A percentile compares a stretch with the other conserved stretches of the same genome.
phyloP scores from a whole-genome alignment of 92 coral and sea anemone genomes.

The Heteractis magnifica region DNA sequence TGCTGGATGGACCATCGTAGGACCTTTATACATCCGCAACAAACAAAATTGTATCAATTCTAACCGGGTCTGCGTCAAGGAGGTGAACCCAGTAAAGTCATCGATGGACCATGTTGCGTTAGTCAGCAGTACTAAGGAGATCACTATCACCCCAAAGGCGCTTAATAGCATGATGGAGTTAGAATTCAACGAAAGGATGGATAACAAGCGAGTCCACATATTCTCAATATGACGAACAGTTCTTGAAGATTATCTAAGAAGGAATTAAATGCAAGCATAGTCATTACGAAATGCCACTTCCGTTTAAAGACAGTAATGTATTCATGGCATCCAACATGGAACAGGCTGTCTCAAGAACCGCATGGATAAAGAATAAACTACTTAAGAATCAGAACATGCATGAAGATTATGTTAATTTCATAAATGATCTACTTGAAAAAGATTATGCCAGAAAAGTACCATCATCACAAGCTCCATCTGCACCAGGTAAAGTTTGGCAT shows the following conservation, averaged over 20 bases:
- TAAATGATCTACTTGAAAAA: neutral
- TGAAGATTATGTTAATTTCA: conserved; percentile 7
- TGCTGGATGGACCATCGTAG: conserved; percentile 57
- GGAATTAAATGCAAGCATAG: conserved; percentile 14
- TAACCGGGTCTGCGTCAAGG: conserved; percentile 32
- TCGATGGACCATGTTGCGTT: conserved; percentile 29
- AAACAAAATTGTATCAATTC: conserved; percentile 14
- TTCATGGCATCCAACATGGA: neutral
- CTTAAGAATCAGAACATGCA: neutral
- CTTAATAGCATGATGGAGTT: conserved; percentile 45
- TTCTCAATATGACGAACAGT: conserved; percentile 43
- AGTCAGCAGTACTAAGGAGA: conserved; percentile 25
- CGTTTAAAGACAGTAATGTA: conserved; percentile 10
- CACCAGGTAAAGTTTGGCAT: conserved; percentile 18
- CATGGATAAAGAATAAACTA: conserved; percentile 2
- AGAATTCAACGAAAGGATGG: conserved; percentile 39
- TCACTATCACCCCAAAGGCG: conserved; percentile 32
- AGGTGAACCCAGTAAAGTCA: conserved; percentile 14
- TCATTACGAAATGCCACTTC: conserved; percentile 42
- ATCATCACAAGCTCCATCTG: neutral
- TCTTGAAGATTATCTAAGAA: conserved; percentile 34
- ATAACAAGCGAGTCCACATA: conserved; percentile 18
- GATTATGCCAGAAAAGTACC: neutral
- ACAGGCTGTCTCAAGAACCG: neutral
- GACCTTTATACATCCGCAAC: conserved; percentile 18